Percentiles rank a stretch among this genome's conserved stretches.
These are phyloP conservation scores for Periophthalmus magnuspinnatus DNA, from an alignment of 2,797 vertebrate species.

Conservation along the genomic window DNA sequence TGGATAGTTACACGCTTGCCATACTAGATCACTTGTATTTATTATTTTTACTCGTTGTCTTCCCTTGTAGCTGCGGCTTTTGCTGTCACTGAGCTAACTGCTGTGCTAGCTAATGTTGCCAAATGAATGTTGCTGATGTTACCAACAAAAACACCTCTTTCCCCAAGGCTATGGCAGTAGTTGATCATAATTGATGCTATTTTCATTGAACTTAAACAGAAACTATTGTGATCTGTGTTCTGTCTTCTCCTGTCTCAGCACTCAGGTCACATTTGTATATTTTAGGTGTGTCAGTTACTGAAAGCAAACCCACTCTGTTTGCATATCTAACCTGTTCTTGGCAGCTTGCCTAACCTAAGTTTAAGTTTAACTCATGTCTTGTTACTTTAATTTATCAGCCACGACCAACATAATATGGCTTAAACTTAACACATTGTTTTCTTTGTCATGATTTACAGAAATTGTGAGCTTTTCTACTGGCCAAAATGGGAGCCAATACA, in stretches of 20 bases:
- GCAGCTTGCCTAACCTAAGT: neutral
- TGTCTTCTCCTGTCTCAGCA: neutral
- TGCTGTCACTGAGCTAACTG: neutral
- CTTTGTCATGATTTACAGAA: constrained; percentile 41
- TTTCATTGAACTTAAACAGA: neutral
- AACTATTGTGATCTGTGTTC: neutral
- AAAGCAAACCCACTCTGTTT: constrained; percentile 40
- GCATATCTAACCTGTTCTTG: constrained; percentile 10
- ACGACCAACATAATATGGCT: neutral
- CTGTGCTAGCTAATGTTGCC: constrained; percentile 7
- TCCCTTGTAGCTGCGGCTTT: neutral
- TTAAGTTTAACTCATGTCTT: neutral
- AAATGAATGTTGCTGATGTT: neutral
- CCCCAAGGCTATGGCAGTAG: too few relatives aligned
- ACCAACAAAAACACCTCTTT: neutral
- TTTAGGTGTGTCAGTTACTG: constrained; percentile 55
- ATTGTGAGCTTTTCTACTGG: constrained; percentile 48
- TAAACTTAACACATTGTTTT: neutral
- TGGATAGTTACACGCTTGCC: neutral
- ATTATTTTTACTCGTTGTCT: neutral
- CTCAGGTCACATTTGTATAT: constrained; percentile 41
- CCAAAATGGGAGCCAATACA: constrained; percentile 93
- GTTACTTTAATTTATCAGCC: neutral
- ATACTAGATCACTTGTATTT: neutral
- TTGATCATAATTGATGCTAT: neutral